A percentile compares a stretch with the other conserved stretches of the same genome.
phyloP scores from a whole-genome alignment of 2,113 vertebrate species.

The crab-eating macaque (Macaca fascicularis) region DNA sequence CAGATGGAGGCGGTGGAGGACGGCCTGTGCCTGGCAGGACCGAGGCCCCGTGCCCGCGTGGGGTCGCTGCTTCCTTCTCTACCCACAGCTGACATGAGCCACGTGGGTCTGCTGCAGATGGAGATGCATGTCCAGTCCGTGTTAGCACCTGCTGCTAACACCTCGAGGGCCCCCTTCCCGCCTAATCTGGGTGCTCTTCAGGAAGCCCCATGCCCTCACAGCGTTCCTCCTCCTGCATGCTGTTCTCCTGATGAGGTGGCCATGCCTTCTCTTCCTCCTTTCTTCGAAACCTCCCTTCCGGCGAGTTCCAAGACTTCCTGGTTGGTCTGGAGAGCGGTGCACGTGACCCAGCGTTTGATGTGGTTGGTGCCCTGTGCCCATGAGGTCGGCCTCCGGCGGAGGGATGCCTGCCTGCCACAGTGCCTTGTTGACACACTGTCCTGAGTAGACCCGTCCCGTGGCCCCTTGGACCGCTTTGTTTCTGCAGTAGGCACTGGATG shows the following conservation, averaged over 20 bases:
- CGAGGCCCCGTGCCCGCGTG: no score
- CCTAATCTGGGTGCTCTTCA: neutral
- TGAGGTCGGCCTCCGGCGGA: neutral
- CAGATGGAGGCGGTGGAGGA: neutral
- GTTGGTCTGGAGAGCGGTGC: neutral
- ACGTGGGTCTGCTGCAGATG: neutral
- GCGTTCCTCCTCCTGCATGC: neutral
- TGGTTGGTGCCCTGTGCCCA: neutral
- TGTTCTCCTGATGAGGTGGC: neutral
- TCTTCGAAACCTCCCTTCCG: fast-evolving
- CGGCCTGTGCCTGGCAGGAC: neutral
- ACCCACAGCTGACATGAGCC: neutral
- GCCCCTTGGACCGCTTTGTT: neutral
- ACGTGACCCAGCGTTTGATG: fast-evolving
- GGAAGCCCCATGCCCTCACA: neutral
- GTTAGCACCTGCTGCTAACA: neutral
- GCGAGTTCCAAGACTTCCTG: neutral
- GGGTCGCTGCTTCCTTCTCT: neutral
- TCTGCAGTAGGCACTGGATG: fast-evolving
- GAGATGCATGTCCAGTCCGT: neutral
- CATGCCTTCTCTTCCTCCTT: no score
- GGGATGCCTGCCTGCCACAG: no score
- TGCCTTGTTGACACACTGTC: fast-evolving
- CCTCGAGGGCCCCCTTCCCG: neutral
- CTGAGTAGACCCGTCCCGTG: fast-evolving